Percentiles rank a stretch among this genome's conserved stretches.
These are phyloP conservation scores for Nysson spinosus DNA, from an alignment of 2,888 invertebrate species.

Conservation along the genomic window DNA sequence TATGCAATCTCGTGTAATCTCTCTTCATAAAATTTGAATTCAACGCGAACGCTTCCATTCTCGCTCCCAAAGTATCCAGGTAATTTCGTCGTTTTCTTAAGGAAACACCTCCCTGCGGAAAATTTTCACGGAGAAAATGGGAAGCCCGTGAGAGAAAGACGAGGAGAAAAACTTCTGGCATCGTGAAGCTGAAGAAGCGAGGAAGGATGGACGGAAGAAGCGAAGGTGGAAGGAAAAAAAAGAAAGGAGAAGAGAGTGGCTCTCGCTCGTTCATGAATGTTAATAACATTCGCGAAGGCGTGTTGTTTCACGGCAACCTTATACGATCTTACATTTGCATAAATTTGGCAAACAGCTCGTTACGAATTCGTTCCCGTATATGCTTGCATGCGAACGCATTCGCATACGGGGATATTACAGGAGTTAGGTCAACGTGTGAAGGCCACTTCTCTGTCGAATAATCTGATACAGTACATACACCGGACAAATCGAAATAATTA, in stretches of 20 bases:
- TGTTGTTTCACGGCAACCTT: constrained; percentile 46
- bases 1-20: not conserved
- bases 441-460: constrained; percentile 38
- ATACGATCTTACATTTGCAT: constrained; percentile 63
- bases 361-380: constrained; percentile 51
- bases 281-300: constrained; percentile 56
- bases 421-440: constrained; percentile 60
- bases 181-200: too few relatives aligned
- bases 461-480: too few relatives aligned
- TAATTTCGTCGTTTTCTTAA: too few relatives aligned
- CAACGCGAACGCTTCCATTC: not conserved
- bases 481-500: too few relatives aligned
- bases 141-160: too few relatives aligned
- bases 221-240: not conserved
- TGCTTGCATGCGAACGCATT: constrained; percentile 20
- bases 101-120: not conserved
- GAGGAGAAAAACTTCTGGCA: too few relatives aligned
- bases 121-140: constrained; percentile 1
- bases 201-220: not conserved
- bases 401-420: constrained; percentile 1
- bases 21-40: constrained; percentile 1
- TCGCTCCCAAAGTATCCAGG: too few relatives aligned
- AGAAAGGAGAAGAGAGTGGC: not conserved
- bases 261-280: constrained; percentile 63
- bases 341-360: constrained; percentile 70